Evolutionary conservation across 2,113 vertebrate species (phyloP).

Genomic region (Lophochroa leadbeateri): DNA sequence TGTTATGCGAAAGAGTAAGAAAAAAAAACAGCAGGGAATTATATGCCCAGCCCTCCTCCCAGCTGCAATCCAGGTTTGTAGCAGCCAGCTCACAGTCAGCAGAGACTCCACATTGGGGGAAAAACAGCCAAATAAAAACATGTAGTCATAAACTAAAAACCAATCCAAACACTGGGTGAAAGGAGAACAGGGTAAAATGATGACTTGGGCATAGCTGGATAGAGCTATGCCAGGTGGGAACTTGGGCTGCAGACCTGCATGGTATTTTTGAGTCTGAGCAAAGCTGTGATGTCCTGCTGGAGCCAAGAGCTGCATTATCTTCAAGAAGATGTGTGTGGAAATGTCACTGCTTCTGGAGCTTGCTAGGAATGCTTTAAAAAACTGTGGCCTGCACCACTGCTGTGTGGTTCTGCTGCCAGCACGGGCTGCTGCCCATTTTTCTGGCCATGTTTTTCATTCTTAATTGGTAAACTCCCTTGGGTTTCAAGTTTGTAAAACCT

Average conservation of each 20-base stretch:
- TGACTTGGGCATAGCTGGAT: neutral
- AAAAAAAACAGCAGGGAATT: neutral
- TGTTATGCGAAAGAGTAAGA: neutral
- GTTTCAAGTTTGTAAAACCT: neutral
- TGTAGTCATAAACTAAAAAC: neutral
- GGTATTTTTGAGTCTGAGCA: neutral
- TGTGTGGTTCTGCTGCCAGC: neutral
- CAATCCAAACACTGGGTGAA: neutral
- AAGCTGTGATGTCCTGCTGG: neutral
- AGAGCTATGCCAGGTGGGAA: neutral
- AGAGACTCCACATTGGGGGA: neutral
- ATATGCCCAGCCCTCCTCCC: neutral
- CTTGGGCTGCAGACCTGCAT: neutral
- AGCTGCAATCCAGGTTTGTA: neutral
- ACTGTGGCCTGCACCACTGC: fast-evolving
- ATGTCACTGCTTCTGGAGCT: neutral
- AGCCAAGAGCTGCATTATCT: neutral
- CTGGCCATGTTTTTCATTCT: neutral
- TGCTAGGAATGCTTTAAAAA: neutral
- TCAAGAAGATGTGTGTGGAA: neutral
- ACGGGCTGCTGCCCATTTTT: fast-evolving
- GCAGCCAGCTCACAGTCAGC: neutral
- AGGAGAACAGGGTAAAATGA: neutral
- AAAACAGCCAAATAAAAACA: neutral
- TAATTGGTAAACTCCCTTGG: neutral